Evolutionary conservation across 2,113 vertebrate genomes (phyloP), one percentile per base, ranked within the genome.

Genomic region (Taurulus bubalis): DNA sequence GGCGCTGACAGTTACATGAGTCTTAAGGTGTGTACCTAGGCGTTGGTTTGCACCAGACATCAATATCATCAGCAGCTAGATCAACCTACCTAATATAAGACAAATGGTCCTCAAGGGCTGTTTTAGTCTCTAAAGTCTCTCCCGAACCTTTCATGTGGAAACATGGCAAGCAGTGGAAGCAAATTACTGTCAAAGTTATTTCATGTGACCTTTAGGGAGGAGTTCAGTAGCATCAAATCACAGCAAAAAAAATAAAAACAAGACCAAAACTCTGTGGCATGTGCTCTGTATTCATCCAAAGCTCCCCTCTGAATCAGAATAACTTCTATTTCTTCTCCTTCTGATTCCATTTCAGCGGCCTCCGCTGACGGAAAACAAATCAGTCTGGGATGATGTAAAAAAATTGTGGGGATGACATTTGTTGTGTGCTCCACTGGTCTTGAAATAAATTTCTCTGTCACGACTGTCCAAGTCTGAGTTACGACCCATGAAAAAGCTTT

Each of bases 181-280:
- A 73, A 67, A 71, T 85, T 24, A 75, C 36, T 32, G 60, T 79
- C 58, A 38, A 8, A 71, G 45, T 45, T 53, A 36, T 72, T 65
- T 65, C 34, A 20, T 0, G 22, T 67, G 77, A 71, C 69, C 76
- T 85, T 78, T 85, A 67, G 40, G 24, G 10, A 72, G 36, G 40
- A 80, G 51, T 73, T 65, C 49, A 56, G 36, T 42, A 24, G 15
- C 47, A 40, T 77, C 34, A 36, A 26, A 69, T 66, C 14, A 42
- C 28, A 75, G 49, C 12, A 1, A 53, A 64, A 22, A 65, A 55
- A 24, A n/a, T n/a, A 26, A 53, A 64, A 55, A 56, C 16, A 22
- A 47, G 24, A 49, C 2, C 8, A 18, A 45, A 42, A 7, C 36
- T 60, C n/a, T 24, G 15, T 20, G 40, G 58, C 40, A 26, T 53